A percentile compares a stretch with the other conserved stretches of the same genome.
Conservation (phyloP, 2,113 vertebrate genomes). For the Progne subis region DNA sequence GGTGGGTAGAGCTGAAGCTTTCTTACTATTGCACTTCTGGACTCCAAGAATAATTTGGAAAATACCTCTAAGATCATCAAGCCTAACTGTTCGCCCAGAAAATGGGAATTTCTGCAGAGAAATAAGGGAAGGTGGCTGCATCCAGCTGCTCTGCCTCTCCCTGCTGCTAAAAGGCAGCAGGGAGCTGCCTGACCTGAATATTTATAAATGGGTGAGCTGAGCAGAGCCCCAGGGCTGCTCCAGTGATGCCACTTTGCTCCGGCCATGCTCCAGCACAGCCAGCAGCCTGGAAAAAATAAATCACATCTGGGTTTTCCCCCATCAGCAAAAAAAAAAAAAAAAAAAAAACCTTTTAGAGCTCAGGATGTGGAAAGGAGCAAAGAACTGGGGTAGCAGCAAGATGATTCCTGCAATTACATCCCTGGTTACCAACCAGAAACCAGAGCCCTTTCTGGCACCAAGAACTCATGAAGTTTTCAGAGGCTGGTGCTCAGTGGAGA, state of each 20-base stretch:
- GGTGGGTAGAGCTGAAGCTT: background rate
- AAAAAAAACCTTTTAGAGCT: background rate
- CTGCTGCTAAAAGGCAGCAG: background rate
- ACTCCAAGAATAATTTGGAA: background rate
- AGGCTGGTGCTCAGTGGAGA: background rate
- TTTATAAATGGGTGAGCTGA: background rate
- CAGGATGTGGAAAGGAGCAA: background rate
- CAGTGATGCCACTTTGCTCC: background rate
- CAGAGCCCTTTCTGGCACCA: background rate
- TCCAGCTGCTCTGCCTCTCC: background rate
- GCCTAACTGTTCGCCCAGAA: background rate
- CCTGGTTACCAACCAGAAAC: background rate
- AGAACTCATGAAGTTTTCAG: conserved; percentile 16
- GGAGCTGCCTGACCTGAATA: background rate
- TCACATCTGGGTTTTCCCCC: background rate
- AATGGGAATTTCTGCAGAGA: background rate
- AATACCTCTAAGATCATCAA: background rate
- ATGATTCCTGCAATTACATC: background rate
- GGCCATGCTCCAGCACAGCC: rapidly evolving
- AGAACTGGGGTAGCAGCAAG: background rate
- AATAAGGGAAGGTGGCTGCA: background rate
- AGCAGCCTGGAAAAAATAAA: background rate
- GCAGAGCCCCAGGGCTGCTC: background rate
- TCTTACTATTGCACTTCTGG: background rate
- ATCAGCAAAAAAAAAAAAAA: background rate